Evolutionary conservation across 2,113 vertebrate genomes (phyloP), one percentile per base, ranked within the genome.

Genomic region (Loxodonta africana): DNA sequence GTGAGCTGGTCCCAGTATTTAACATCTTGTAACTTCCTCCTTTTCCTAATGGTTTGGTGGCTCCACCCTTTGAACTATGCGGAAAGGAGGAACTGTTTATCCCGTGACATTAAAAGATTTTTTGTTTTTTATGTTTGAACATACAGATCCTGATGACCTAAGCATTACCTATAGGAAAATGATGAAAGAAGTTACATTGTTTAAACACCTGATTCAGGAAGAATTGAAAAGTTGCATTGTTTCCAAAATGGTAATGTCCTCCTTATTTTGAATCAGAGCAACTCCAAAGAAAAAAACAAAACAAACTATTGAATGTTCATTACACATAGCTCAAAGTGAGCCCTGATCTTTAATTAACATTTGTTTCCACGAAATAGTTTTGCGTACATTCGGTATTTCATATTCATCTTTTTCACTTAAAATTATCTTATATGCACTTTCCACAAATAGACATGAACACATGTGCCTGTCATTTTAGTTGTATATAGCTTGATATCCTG

Each of bases 1-100:
- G 15, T 25, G 23, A 73, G 37, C 0, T 0, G 0, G 44, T 0
- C 15, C 26, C 57, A 23, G 21, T 96, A 90, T 94, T 60, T 88
- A 91, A 92, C 1, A 0, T 46, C 21, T 88, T 96, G 44, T 51
- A 21, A 95, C 51, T 92, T 95, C 88, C 85, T 81, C 30, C 44
- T 65, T 37, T 37, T 37, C 14, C 51, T 73, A 1, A 1, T 48
- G 85, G 48, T 90, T 51, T 28, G 7, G 1, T 3, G 14, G 25
- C 33, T 78, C 87, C 63, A n/a, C 77, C 87, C n/a, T 90, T 71
- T 62, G 65, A 88, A 25, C 28, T 81, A 23, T 10, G 12, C 46
- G 26, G 33, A 89, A 94, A 96, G 26, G 37, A 81, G 80, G 57
- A 97, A 71, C 37, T 17, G 1, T 60, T 85, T 83, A 12, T 53